Evolutionary conservation across 2,113 vertebrate genomes (phyloP).

Genomic region (Mobula birostris): DNA sequence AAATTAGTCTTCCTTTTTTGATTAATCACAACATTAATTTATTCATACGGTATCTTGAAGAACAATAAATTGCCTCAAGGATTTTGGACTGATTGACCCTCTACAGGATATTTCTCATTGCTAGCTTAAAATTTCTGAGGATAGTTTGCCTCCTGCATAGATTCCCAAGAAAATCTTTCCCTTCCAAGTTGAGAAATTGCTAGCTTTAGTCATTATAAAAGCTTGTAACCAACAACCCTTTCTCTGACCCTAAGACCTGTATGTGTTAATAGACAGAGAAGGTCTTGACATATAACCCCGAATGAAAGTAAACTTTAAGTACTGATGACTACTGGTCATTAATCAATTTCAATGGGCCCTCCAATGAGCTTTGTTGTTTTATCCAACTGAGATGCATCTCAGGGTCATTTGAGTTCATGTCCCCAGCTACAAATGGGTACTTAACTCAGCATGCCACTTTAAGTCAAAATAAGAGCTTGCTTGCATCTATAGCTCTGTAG

Average conservation of each 20-base stretch:
- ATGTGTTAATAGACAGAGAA: background rate
- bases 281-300: background rate
- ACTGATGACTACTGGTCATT: background rate
- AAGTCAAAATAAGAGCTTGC: background rate
- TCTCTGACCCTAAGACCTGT: background rate
- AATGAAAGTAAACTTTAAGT: background rate
- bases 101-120: background rate
- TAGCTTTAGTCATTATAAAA: slow-evolving; percentile 3
- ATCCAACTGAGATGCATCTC: background rate
- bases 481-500: background rate
- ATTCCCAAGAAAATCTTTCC: background rate
- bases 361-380: background rate
- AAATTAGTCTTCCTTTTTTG: background rate
- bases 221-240: background rate
- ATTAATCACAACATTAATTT: background rate
- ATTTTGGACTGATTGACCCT: background rate
- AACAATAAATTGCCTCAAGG: background rate
- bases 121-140: background rate
- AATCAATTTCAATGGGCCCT: background rate
- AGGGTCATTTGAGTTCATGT: background rate
- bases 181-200: background rate
- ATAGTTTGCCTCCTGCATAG: background rate
- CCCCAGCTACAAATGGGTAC: background rate
- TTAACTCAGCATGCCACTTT: background rate
- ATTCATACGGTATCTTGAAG: background rate